phyloP scores from a whole-genome alignment of 2,888 invertebrate species.

The Buathra laborator region DNA sequence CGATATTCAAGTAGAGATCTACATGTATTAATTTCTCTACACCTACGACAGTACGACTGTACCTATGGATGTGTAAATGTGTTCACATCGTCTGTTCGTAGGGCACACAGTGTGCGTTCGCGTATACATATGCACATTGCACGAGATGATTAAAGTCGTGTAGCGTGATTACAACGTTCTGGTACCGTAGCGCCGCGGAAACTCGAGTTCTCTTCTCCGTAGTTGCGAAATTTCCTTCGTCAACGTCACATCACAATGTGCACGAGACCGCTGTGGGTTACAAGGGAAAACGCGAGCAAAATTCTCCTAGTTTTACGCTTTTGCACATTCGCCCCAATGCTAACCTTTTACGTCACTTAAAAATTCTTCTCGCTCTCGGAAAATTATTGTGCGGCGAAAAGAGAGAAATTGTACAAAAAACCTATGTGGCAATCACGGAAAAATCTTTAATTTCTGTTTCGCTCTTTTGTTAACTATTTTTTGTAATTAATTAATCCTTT shows the following conservation, averaged over 20 bases:
- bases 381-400: no score
- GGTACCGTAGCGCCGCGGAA: slow-evolving; percentile 21
- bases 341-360: no score
- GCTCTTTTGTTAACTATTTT: no score
- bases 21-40: neutral
- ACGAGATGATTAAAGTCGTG: slow-evolving; percentile 62
- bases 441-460: no score
- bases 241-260: slow-evolving; percentile 42
- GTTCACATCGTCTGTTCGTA: neutral
- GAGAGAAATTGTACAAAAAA: no score
- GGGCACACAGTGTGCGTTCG: neutral
- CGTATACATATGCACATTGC: slow-evolving; percentile 34
- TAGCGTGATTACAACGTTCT: slow-evolving; percentile 59
- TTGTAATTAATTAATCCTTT: no score
- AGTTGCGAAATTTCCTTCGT: slow-evolving; percentile 50
- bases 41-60: neutral
- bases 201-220: slow-evolving; percentile 14
- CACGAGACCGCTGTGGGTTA: no score
- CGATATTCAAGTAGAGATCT: slow-evolving; percentile 9
- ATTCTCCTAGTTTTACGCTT: no score
- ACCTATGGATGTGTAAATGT: neutral
- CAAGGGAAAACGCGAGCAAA: no score
- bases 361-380: no score
- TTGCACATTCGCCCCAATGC: neutral
- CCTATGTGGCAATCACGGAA: no score